A percentile compares a stretch with the other conserved stretches of the same genome.
Evolutionary conservation across 1,140 invertebrate species (phyloP).

Genomic region (Zaprionus gabonicus): DNA sequence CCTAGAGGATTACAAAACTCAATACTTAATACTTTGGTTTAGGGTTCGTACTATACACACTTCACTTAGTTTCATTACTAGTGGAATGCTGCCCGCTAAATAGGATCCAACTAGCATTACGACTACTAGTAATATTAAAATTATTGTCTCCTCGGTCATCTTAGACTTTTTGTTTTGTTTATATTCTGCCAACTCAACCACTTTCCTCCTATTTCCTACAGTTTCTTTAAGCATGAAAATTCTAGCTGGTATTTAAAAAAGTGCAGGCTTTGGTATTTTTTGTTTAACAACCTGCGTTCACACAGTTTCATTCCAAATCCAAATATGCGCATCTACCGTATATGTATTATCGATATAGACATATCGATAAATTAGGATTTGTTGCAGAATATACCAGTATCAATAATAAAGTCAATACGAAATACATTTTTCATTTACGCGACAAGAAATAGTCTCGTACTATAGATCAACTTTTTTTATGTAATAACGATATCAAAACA

Average conservation of each 20-base stretch:
- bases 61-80: slow-evolving; percentile 97
- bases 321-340: neutral
- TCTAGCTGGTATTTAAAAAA: neutral
- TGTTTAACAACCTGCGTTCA: neutral
- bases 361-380: slow-evolving; percentile 1
- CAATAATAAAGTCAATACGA: neutral
- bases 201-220: neutral
- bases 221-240: neutral
- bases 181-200: slow-evolving; percentile 65
- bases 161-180: slow-evolving; percentile 7
- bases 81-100: slow-evolving; percentile 95
- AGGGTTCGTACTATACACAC: slow-evolving; percentile 85
- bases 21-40: neutral
- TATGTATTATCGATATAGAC: neutral
- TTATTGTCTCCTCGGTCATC: slow-evolving; percentile 89
- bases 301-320: neutral
- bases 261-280: neutral
- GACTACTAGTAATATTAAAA: slow-evolving; percentile 91
- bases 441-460: neutral
- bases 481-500: neutral
- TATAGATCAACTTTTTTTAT: neutral
- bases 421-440: neutral
- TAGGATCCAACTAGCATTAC: slow-evolving; percentile 98
- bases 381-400: neutral
- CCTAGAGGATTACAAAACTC: slow-evolving; percentile 86